Evolutionary conservation across 2,888 invertebrate species (phyloP).

Genomic region (Noctua pronuba): DNA sequence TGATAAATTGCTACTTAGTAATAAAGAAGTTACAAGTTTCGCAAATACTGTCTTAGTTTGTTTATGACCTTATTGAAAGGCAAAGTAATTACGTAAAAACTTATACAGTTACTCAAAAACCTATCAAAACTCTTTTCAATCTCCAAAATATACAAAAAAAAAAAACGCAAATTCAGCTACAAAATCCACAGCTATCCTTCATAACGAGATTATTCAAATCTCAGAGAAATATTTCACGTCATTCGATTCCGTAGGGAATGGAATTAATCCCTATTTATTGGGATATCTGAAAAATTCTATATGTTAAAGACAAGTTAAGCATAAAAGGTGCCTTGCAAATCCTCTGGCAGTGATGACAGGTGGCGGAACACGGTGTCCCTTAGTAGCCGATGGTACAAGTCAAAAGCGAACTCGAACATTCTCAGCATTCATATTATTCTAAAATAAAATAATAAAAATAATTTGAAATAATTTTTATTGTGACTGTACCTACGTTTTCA

Average conservation of each 20-base stretch:
- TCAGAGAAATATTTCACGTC: conserved; percentile 26
- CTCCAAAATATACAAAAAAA: not conserved
- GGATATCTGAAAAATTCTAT: conserved; percentile 71
- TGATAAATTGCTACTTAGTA: not conserved
- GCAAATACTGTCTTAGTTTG: not conserved
- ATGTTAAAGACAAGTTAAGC: conserved; percentile 80
- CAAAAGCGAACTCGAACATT: conserved; percentile 32
- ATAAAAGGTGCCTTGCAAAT: conserved; percentile 75
- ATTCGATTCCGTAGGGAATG: conserved; percentile 13
- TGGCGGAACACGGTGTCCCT: conserved; percentile 66
- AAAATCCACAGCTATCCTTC: conserved; percentile 23
- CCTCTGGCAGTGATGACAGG: conserved; percentile 70
- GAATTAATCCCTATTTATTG: conserved; percentile 52
- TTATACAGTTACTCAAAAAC: not conserved
- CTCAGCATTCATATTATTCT: too few species aligned
- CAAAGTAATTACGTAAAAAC: not conserved
- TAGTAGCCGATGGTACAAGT: conserved; percentile 58
- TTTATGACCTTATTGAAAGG: conserved; percentile 1
- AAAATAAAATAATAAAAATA: too few species aligned
- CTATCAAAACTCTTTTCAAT: conserved; percentile 5
- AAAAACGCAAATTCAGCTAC: conserved; percentile 8
- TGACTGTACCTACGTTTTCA: not conserved
- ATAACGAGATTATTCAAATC: conserved; percentile 58
- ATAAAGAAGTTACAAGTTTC: not conserved
- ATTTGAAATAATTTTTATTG: conserved; percentile 7